Percentiles rank a stretch among this genome's conserved stretches.
These are phyloP conservation scores for Lamellibrachia columna DNA, from an alignment of 2,888 invertebrate species.

Conservation along the genomic window DNA sequence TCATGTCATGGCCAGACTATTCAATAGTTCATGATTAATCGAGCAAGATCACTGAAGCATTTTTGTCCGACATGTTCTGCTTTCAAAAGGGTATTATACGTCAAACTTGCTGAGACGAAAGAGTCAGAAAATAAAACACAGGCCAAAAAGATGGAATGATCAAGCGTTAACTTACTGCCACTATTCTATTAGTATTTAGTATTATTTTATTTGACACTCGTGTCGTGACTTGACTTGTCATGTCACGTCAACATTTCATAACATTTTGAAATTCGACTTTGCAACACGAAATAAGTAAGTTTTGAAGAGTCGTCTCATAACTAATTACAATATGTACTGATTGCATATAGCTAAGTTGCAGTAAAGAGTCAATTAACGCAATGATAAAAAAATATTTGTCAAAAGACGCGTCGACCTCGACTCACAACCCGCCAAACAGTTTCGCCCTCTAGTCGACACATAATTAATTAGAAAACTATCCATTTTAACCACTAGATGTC, in stretches of 20 bases:
- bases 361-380: not conserved
- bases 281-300: not conserved
- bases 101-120: not conserved
- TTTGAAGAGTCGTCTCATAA: not conserved
- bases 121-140: not conserved
- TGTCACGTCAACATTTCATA: not conserved
- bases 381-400: not conserved
- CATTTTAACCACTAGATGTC: not conserved
- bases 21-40: too few species aligned
- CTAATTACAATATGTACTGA: not conserved
- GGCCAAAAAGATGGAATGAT: not conserved
- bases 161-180: not conserved
- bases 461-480: not conserved
- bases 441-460: not conserved
- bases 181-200: not conserved
- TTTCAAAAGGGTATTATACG: too few species aligned
- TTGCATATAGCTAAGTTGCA: not conserved
- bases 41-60: too few species aligned
- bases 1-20: too few species aligned
- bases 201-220: not conserved
- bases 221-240: not conserved
- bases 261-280: not conserved
- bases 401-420: not conserved
- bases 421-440: slow-evolving; percentile 16
- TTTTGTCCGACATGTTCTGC: too few species aligned